Evolutionary conservation across 2,113 vertebrate genomes (phyloP).

Genomic region (Notechis scutatus): DNA sequence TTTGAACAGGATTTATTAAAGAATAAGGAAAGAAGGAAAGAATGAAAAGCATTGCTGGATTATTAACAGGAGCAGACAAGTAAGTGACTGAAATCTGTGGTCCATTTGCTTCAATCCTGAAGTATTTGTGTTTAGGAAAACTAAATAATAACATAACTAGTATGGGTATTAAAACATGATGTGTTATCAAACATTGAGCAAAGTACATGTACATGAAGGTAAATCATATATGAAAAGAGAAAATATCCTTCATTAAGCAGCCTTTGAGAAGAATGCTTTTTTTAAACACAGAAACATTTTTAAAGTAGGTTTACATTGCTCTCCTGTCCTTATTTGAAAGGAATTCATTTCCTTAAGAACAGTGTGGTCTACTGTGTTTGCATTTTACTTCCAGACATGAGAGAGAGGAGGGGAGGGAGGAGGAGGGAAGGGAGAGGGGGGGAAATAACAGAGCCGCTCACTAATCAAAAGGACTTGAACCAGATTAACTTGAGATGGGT

Average conservation of each 20-base stretch:
- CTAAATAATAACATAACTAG: neutral
- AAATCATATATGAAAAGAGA: neutral
- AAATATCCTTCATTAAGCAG: neutral
- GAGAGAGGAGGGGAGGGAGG: neutral
- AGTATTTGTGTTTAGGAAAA: neutral
- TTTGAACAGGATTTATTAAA: conserved; percentile 21
- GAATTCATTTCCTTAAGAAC: neutral
- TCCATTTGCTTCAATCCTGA: neutral
- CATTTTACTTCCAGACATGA: neutral
- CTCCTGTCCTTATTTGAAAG: neutral
- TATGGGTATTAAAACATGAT: neutral
- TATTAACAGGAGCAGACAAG: neutral
- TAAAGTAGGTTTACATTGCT: neutral
- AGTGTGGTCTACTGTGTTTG: neutral
- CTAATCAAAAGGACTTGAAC: neutral
- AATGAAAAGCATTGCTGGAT: neutral
- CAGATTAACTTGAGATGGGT: neutral
- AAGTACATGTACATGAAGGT: neutral
- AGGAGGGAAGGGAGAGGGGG: accelerated
- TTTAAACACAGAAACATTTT: neutral
- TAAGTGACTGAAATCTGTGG: neutral
- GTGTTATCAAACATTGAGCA: neutral
- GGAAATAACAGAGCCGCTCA: neutral
- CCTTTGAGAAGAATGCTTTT: neutral
- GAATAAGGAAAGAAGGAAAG: neutral